A percentile compares a stretch with the other conserved stretches of the same genome.
These are phyloP conservation scores for Sinhomidia bicolor DNA, from an alignment of 2,888 invertebrate species.

Conservation along the genomic window DNA sequence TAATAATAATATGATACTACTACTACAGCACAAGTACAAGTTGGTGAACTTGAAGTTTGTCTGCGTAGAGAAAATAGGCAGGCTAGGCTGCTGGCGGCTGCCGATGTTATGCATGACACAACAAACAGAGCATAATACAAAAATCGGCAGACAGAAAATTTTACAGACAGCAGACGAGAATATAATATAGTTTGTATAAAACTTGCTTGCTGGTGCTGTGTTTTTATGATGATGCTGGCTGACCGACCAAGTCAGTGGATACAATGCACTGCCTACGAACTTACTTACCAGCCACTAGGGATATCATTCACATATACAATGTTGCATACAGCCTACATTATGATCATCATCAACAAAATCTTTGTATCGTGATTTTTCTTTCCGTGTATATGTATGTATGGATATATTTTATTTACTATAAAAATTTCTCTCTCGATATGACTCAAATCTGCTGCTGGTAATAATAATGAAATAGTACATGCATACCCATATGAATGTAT, in stretches of 20 bases:
- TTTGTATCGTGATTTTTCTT: constrained; percentile 17
- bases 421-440: neutral
- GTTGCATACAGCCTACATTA: neutral
- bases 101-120: neutral
- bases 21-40: constrained; percentile 3
- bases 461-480: constrained; percentile 18
- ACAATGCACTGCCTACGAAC: neutral
- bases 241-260: neutral
- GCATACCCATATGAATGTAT: neutral
- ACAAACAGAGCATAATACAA: no score
- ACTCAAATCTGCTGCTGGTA: constrained; percentile 28
- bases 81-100: neutral
- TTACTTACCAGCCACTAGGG: neutral
- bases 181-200: neutral
- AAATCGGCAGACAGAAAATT: neutral
- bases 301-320: neutral
- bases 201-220: no score
- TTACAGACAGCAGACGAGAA: neutral
- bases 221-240: no score
- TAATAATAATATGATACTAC: neutral
- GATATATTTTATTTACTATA: no score
- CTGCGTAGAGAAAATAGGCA: constrained; percentile 8
- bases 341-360: neutral
- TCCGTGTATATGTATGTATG: no score
- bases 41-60: constrained; percentile 41